Evolutionary conservation across 1,140 invertebrate species (phyloP).

Genomic region (Fopius arisanus): DNA sequence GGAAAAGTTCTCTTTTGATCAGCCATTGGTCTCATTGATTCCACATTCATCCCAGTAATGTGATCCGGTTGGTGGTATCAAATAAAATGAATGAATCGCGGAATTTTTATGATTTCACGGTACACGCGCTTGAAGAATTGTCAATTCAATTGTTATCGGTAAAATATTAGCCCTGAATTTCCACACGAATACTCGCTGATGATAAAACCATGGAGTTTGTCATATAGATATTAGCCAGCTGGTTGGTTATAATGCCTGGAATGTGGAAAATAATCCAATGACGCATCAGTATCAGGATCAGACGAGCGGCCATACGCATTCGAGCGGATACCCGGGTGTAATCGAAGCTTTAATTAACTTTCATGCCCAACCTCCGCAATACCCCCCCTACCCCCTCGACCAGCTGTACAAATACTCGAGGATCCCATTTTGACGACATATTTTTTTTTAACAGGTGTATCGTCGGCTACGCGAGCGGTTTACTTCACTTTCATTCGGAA

Average conservation of each 20-base stretch:
- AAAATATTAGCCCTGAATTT: neutral
- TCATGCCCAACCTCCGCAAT: neutral
- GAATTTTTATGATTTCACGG: too few relatives aligned
- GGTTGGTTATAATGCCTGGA: neutral
- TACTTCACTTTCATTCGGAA: neutral
- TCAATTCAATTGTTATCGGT: too few relatives aligned
- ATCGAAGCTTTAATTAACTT: conserved; percentile 13
- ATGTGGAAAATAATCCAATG: conserved; percentile 13
- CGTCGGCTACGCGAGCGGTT: neutral
- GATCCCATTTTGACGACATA: neutral
- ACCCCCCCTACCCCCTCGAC: neutral
- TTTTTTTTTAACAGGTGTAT: neutral
- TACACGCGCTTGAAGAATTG: too few relatives aligned
- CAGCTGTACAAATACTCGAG: neutral
- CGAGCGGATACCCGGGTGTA: conserved; percentile 5
- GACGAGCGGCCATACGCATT: neutral
- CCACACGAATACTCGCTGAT: neutral
- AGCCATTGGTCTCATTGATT: too few relatives aligned
- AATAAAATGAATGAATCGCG: too few relatives aligned
- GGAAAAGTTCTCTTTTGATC: too few relatives aligned
- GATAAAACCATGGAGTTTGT: neutral
- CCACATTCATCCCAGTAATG: too few relatives aligned
- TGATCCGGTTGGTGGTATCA: too few relatives aligned
- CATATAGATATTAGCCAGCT: neutral
- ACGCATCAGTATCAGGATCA: conserved; percentile 3